Evolutionary conservation across 2,113 vertebrate genomes (phyloP).

Genomic region (Xenotilapia leptura): DNA sequence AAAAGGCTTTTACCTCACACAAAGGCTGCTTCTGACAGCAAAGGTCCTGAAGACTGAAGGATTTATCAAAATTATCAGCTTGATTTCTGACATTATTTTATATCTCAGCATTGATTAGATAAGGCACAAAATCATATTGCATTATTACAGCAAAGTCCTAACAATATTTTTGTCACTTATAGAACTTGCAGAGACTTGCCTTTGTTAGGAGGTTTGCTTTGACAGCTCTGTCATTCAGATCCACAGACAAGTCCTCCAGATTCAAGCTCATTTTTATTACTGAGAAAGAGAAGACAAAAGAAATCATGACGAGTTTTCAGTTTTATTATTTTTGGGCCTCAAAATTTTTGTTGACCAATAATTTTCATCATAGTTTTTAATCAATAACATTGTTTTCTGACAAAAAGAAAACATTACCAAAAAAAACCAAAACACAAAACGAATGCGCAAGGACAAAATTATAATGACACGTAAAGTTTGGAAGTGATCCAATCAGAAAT

Average conservation of each 20-base stretch:
- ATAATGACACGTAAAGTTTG: rapidly evolving
- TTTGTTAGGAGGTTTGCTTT: not conserved
- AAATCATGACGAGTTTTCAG: not conserved
- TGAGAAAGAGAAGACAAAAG: not conserved
- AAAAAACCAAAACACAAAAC: rapidly evolving
- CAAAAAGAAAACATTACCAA: not conserved
- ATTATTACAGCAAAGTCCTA: rapidly evolving
- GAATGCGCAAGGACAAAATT: rapidly evolving
- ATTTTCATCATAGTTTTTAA: not conserved
- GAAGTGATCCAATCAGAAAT: not conserved
- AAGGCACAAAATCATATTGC: not conserved
- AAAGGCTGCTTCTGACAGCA: not conserved
- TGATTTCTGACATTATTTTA: not conserved
- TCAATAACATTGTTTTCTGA: not conserved
- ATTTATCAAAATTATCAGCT: not conserved
- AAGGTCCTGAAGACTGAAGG: not conserved
- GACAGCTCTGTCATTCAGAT: not conserved
- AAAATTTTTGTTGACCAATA: rapidly evolving
- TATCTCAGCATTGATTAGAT: not conserved
- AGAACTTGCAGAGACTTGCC: not conserved
- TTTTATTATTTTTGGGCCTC: not conserved
- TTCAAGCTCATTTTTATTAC: not conserved
- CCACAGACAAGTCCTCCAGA: rapidly evolving
- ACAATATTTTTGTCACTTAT: not conserved
- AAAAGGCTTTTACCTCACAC: not conserved